Conservation (phyloP, 2,888 invertebrate genomes). For the Tenthredo notha region DNA sequence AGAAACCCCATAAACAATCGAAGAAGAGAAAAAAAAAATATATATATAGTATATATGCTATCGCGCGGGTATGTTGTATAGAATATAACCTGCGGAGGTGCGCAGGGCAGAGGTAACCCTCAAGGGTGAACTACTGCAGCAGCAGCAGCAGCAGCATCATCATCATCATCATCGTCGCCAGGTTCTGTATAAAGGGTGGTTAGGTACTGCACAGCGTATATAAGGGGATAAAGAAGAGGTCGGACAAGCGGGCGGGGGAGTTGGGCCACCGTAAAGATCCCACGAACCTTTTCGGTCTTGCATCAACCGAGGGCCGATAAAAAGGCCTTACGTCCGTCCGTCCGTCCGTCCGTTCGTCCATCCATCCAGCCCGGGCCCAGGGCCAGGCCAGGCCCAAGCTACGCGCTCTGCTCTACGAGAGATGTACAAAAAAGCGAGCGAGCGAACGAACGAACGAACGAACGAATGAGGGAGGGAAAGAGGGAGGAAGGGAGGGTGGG, state of each 20-base stretch:
- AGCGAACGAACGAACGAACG: slow-evolving; percentile 20
- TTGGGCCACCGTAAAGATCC: slow-evolving; percentile 61
- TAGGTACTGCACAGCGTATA: not conserved
- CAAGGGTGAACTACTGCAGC: not conserved
- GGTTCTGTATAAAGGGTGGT: slow-evolving; percentile 9
- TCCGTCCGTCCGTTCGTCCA: too few species aligned
- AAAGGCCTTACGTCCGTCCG: slow-evolving; percentile 58
- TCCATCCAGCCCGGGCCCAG: too few species aligned
- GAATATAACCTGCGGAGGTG: too few species aligned
- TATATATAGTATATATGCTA: too few species aligned
- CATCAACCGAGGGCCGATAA: slow-evolving; percentile 65
- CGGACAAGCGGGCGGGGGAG: not conserved
- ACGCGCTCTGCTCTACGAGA: slow-evolving; percentile 8
- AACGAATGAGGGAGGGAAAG: not conserved
- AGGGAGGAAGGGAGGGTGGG: slow-evolving; percentile 1
- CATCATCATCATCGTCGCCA: not conserved
- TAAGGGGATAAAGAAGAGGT: not conserved
- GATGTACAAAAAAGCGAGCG: slow-evolving; percentile 6
- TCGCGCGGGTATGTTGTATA: too few species aligned
- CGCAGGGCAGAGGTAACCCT: not conserved
- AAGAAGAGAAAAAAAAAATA: too few species aligned
- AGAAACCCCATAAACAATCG: too few species aligned
- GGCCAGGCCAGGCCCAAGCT: slow-evolving; percentile 60
- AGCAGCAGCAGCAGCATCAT: not conserved
- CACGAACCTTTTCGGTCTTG: slow-evolving; percentile 68